Evolutionary conservation across 1,140 invertebrate genomes (phyloP), one percentile per base, ranked within the genome.

Genomic region (Ladona fulva): DNA sequence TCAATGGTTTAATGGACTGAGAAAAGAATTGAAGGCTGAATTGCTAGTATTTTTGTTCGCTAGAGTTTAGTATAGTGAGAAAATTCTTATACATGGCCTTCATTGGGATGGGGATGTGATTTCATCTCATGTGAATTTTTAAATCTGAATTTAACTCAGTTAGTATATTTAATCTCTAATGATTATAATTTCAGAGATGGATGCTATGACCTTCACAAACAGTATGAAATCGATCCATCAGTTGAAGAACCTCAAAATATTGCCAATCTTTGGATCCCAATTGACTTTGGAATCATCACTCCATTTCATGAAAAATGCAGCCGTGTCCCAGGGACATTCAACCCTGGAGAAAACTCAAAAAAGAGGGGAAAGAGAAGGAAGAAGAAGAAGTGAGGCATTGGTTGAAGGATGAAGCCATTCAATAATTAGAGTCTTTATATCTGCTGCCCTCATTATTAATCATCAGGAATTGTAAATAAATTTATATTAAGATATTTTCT

Each of bases 301-400:
- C 84, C 83, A 10, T 80, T 80, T 29, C 81, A 84, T 76, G 76
- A 79, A 7, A 76, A 77, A 11, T 76, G 79, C 74, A 80, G 80
- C 1, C 74, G 80, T 29, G 80, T 84, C 76, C 84, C 84, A n/a
- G 83, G 83, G 14, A 81, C 84, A 80, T 85, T 85, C 78, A 79
- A 78, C 11, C 81, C 83, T 24, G 1, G 29, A 5, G 29, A 37
- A 8, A 37, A 37, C 29, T 37, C 29, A 5, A 37, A 37, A 37
- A 37, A 8, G 1, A 37, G 8, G 8, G 29, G 29, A 37, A 37
- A 37, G 29, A 37, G n/a, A n/a, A n/a, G 8, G 29, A 37, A 37
- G 29, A 37, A 37, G 29, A 37, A 37, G 8, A 37, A 37, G 29
- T 37, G 29, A 37, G 29, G 8, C 29, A n/a, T n/a, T n/a, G n/a